These are phyloP conservation scores for Callyntrura guangdongensis DNA, from an alignment of 2,888 invertebrate species.

Conservation along the genomic window DNA sequence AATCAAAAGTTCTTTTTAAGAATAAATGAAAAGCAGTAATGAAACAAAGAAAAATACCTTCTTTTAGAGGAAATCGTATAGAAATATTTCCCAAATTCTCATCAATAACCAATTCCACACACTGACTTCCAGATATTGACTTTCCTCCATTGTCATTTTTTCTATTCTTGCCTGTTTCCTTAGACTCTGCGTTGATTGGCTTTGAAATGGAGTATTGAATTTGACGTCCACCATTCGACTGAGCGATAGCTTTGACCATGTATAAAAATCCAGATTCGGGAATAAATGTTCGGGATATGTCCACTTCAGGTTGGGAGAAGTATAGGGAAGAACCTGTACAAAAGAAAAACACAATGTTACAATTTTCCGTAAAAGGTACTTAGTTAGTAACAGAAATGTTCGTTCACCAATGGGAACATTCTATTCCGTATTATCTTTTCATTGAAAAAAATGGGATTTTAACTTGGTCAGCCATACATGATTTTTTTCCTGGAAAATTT, in stretches of 20 bases:
- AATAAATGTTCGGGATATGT: constrained; percentile 56
- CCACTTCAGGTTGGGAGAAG: constrained; percentile 68
- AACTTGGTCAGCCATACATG: not conserved
- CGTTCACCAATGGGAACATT: not conserved
- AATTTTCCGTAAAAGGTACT: not conserved
- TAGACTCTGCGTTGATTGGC: not conserved
- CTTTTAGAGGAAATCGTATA: constrained; percentile 11
- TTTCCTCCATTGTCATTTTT: not conserved
- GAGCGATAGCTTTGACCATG: constrained; percentile 71
- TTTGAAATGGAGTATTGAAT: constrained; percentile 71
- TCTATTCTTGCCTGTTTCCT: not conserved
- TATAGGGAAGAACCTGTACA: constrained; percentile 67
- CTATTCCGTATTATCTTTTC: not conserved
- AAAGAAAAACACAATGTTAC: constrained; percentile 9
- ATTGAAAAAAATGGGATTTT: not conserved
- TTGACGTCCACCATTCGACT: constrained; percentile 72
- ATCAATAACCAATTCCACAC: constrained; percentile 59
- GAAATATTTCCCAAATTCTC: constrained; percentile 65
- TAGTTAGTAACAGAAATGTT: not conserved
- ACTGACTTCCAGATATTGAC: constrained; percentile 4
- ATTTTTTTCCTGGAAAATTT: not conserved
- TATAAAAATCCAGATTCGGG: constrained; percentile 75
- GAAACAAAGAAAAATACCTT: constrained; percentile 28
- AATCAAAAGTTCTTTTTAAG: not conserved
- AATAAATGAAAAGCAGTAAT: not conserved